These are phyloP conservation scores for Apis laboriosa DNA, from an alignment of 1,140 invertebrate genomes.

Conservation along the genomic window DNA sequence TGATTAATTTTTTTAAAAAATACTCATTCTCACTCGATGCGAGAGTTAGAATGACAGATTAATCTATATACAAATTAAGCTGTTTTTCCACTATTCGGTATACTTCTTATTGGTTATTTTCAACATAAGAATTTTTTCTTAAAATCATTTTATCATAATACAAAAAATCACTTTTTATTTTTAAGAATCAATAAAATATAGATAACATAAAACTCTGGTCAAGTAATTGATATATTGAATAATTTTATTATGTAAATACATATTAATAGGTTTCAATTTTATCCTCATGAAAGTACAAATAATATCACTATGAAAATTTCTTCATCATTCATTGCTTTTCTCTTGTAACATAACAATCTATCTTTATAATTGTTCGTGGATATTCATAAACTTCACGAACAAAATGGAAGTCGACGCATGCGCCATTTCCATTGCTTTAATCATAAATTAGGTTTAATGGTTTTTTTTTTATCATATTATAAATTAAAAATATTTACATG, in stretches of 20 bases:
- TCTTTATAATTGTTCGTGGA: neutral
- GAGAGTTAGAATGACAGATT: slow-evolving; percentile 56
- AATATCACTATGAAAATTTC: neutral
- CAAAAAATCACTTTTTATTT: neutral
- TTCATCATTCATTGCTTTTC: neutral
- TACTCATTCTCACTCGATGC: slow-evolving; percentile 22
- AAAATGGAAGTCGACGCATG: neutral
- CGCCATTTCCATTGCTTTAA: neutral
- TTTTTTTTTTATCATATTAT: neutral
- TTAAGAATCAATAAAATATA: neutral
- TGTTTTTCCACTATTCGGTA: slow-evolving; percentile 32
- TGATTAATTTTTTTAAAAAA: slow-evolving; percentile 26
- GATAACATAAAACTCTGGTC: neutral
- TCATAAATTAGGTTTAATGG: neutral
- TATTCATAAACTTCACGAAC: neutral
- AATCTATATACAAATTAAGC: slow-evolving; percentile 37
- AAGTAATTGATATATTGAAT: neutral
- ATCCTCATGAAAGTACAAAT: neutral
- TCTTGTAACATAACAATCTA: neutral
- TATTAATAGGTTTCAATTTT: neutral
- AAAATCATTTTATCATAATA: neutral
- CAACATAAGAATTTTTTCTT: neutral
- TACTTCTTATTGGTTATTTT: neutral
- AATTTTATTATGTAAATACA: neutral
- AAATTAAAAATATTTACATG: slow-evolving; percentile 3